phyloP scores from a whole-genome alignment of 1,140 invertebrate species.

The Nephotettix cincticeps region DNA sequence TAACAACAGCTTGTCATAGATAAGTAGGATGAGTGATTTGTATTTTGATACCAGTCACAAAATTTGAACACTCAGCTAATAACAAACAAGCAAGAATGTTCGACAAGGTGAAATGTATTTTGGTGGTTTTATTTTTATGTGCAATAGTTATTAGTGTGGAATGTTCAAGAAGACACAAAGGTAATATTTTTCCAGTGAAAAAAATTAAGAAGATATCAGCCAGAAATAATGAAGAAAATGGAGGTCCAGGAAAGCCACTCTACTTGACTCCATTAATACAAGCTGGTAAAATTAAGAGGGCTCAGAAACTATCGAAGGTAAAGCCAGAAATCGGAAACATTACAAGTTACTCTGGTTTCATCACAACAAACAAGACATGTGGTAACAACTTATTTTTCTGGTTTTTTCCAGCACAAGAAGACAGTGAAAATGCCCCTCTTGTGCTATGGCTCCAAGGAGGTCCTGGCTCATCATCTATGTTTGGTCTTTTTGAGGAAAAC shows the following conservation, averaged over 20 bases:
- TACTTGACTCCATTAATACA: constrained; percentile 66
- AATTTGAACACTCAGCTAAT: no score
- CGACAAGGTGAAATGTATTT: no score
- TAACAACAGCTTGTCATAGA: no score
- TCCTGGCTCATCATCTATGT: constrained; percentile 66
- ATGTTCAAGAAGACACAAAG: no score
- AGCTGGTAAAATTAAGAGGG: constrained; percentile 55
- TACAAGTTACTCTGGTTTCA: constrained; percentile 60
- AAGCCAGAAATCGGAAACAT: constrained; percentile 45
- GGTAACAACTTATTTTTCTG: constrained; percentile 69
- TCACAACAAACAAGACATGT: constrained; percentile 70
- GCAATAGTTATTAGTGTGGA: no score
- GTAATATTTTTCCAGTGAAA: no score
- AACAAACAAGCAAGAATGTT: no score
- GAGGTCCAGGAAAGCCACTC: constrained; percentile 57
- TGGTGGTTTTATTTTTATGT: no score
- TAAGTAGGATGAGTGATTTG: no score
- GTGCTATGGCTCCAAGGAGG: constrained; percentile 78
- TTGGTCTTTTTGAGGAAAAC: constrained; percentile 71
- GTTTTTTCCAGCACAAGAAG: constrained; percentile 66
- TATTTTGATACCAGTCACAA: no score
- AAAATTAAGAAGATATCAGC: no score
- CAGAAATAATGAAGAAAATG: no score
- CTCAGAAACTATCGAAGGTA: constrained; percentile 49
- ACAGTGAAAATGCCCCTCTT: constrained; percentile 56